Evolutionary conservation across 2,113 vertebrate genomes (phyloP), one percentile per base, ranked within the genome.

Genomic region (Percopsis transmontana): DNA sequence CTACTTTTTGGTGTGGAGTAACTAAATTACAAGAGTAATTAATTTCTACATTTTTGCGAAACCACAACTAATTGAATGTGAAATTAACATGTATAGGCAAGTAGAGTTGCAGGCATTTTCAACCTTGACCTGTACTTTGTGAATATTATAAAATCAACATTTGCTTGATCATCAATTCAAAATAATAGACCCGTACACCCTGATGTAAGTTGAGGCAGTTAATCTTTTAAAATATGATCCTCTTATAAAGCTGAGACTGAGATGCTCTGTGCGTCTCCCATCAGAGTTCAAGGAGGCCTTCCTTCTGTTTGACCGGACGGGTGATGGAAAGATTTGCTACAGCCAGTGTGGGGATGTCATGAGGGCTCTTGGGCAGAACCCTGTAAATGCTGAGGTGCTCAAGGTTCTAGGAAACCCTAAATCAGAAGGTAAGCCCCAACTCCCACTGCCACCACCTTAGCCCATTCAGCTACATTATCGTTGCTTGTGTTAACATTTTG

Each of bases 271-370:
- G 5, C 74, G 44, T 70, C 11, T 70, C 5, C 60, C 70, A 15
- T 48, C 60, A 98, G 96, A 98, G 61, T 97, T 94, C 86, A 96
- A 95, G 85, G 96, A 98, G 74, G 94, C 95, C 2, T 98, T 97
- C 87, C 88, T 90, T 78, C 88, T 97, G 82, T 98, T 96, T 63
- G 94, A 95, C 90, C 90, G 93, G 65, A 94, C 93, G 0, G 95
- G 95, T 40, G 95, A 95, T 76, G 95, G 95, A 65, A 96, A 94
- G 88, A 98, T 98, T 87, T 78, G 91, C 44, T 95, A 92, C 84
- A 94, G 91, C 83, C 96, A 97, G 66, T 96, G 94, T 66, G 96
- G 95, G 0, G 95, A 97, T 0, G 95, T 98, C 64, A 94, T 98
- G 92, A 72, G 96, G 58, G 95, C 96, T 33, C 84, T 98, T 76